Evolutionary conservation across 2,888 invertebrate genomes (phyloP), one percentile per base, ranked within the genome.

Genomic region (Phortica okadai): DNA sequence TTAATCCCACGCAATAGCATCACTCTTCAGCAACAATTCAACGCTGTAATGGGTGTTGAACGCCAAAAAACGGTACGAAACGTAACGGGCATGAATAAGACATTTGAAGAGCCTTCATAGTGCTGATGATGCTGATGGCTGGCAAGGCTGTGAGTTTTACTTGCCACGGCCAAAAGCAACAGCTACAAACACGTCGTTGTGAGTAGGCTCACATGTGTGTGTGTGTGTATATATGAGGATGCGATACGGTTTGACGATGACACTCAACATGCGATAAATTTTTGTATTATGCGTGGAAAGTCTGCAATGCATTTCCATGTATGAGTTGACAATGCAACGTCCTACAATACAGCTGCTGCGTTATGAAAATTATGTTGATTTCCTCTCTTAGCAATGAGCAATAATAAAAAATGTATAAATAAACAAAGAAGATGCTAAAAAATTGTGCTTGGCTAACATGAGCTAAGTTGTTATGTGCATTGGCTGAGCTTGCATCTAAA

Each of bases 1-100:
- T 90, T 90, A 90, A 90, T 88, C 90, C 90, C 90, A 90, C 90
- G 90, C 90, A 90, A 78, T 79, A 79, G 79, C 82, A 82, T 74
- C 80, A 78, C 79, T 76, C 74, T 64, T 76, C 70, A 78, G 75
- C 80, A 80, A 82, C 83, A 79, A 83, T 83, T 82, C 83, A 80
- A 79, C 76, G 76, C 76, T 76, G 83, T 87, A 85, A 85, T 85
- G 85, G 87, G 85, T 87, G 87, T 86, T 87, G 87, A 82, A 84
- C 82, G 80, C 81, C 80, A 76, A 64, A 54, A 64, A 66, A 21
- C 11, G 42, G 41, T 41, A 66, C 14, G 42, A 14, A 42, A 41
- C 14, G 14, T 41, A 66, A 2, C 14, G 7, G 16, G 59, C 14
- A 56, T 33, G 70, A 72, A 72, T 72, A 56, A 54, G 70, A 72